These are phyloP conservation scores for Cryptomyrus ogoouensis DNA, from an alignment of 2,113 vertebrate species.

Conservation along the genomic window DNA sequence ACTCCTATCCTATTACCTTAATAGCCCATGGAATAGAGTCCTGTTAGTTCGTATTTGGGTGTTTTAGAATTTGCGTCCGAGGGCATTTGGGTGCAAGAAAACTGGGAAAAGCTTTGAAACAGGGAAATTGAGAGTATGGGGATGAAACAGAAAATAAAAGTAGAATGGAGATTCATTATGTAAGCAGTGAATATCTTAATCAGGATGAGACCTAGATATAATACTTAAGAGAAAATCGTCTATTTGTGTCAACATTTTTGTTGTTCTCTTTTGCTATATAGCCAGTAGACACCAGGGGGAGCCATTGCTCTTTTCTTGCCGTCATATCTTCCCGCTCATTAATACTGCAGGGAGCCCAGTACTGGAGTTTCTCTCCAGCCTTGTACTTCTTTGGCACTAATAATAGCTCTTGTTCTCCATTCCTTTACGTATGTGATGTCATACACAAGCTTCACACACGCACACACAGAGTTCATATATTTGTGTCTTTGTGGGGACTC, in stretches of 20 bases:
- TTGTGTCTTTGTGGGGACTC: background rate
- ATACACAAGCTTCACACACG: background rate
- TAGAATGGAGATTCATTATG: background rate
- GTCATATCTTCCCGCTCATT: background rate
- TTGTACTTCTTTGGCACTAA: background rate
- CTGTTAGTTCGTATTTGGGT: background rate
- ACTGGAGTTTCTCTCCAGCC: background rate
- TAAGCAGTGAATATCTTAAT: background rate
- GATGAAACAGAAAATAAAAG: background rate
- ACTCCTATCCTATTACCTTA: slow-evolving; percentile 28
- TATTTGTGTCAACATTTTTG: background rate
- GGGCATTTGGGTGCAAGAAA: background rate
- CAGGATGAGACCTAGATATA: background rate
- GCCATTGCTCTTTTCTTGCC: background rate
- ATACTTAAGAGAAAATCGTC: background rate
- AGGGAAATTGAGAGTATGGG: background rate
- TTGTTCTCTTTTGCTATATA: background rate
- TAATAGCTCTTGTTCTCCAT: background rate
- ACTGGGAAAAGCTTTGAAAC: background rate
- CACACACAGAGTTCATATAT: background rate
- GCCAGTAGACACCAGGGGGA: background rate
- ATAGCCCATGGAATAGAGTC: slow-evolving; percentile 9
- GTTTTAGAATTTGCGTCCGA: background rate
- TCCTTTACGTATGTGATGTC: background rate
- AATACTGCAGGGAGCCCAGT: background rate